A percentile compares a stretch with the other conserved stretches of the same genome.
phyloP scores from a whole-genome alignment of 2,113 vertebrate species.

The Tonatia bakeri region DNA sequence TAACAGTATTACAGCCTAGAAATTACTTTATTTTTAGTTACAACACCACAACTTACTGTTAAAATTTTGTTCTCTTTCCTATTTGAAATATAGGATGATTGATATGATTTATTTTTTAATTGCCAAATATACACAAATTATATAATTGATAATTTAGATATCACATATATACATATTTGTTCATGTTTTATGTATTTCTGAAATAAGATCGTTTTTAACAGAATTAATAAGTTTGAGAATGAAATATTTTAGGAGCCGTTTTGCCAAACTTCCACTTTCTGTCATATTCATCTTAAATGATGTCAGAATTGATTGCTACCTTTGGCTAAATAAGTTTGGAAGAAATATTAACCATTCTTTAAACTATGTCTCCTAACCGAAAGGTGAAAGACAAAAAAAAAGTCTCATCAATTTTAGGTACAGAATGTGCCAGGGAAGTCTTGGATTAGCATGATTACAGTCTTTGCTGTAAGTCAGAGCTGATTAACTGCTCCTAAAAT shows the following conservation, averaged over 20 bases:
- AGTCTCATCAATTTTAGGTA: not conserved
- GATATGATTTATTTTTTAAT: not conserved
- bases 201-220: not conserved
- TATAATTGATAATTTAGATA: not conserved
- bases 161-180: not conserved
- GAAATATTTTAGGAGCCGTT: not conserved
- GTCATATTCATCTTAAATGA: not conserved
- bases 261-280: not conserved
- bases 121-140: not conserved
- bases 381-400: not conserved
- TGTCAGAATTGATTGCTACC: conserved; percentile 3
- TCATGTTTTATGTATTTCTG: not conserved
- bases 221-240: not conserved
- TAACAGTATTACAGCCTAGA: not conserved
- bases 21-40: not conserved
- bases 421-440: not conserved
- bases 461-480: not conserved
- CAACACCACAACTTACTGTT: not conserved
- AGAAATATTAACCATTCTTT: not conserved
- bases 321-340: conserved; percentile 33
- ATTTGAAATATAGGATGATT: not conserved
- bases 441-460: not conserved
- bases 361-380: not conserved
- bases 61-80: not conserved
- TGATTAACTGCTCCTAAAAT: not conserved